phyloP scores from a whole-genome alignment of 1,140 invertebrate genomes.

The Drosophila suzukii region DNA sequence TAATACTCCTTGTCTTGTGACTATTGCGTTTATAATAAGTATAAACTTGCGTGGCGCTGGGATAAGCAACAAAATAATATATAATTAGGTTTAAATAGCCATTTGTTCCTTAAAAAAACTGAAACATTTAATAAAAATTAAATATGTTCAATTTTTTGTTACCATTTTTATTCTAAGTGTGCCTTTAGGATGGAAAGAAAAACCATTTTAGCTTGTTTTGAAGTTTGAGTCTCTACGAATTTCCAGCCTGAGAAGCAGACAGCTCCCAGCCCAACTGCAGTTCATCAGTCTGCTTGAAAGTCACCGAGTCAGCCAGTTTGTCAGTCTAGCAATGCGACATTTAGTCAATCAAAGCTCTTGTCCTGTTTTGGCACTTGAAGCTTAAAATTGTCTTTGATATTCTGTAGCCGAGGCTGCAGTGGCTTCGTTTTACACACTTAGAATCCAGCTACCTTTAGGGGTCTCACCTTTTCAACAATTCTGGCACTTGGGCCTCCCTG shows the following conservation, averaged over 20 bases:
- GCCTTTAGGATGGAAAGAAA: background rate
- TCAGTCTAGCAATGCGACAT: conserved; percentile 37
- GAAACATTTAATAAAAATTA: too few species aligned
- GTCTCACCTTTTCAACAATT: conserved; percentile 2
- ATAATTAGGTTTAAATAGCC: too few species aligned
- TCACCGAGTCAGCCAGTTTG: conserved; percentile 21
- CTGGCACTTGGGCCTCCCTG: conserved; percentile 22
- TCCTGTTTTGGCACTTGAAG: conserved; percentile 34
- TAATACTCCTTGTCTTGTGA: too few species aligned
- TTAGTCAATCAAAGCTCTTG: conserved; percentile 46
- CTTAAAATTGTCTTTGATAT: conserved; percentile 48
- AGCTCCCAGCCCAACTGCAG: conserved; percentile 43
- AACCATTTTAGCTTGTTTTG: conserved; percentile 35
- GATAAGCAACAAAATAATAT: too few species aligned
- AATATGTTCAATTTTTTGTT: too few species aligned
- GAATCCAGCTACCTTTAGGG: background rate
- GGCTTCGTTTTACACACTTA: conserved; percentile 10
- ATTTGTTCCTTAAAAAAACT: too few species aligned
- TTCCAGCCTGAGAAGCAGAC: conserved; percentile 10
- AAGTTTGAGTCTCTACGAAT: conserved; percentile 51
- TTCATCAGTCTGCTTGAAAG: conserved; percentile 45
- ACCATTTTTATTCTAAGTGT: background rate
- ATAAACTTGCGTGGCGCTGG: too few species aligned
- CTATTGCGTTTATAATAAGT: too few species aligned
- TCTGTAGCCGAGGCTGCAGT: conserved; percentile 15